phyloP scores from a whole-genome alignment of 53 echinoderm and acorn worm species.

The Actinopyga echinites region DNA sequence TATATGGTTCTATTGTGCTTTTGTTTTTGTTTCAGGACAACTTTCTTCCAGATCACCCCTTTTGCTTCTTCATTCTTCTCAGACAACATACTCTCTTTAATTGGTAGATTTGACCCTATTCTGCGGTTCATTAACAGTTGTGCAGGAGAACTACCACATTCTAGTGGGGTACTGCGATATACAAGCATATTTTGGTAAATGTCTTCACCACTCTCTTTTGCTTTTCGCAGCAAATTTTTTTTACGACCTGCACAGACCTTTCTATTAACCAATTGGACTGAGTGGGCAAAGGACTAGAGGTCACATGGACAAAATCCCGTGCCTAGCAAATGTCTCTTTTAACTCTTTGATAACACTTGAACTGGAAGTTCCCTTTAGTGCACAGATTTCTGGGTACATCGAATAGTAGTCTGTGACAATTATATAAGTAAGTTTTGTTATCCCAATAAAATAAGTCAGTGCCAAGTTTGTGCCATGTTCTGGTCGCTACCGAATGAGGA shows the following conservation, averaged over 20 bases:
- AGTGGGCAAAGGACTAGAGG: slow-evolving; percentile 16
- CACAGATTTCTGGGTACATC: slow-evolving; percentile 9
- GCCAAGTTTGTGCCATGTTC: slow-evolving; percentile 7
- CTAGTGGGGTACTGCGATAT: slow-evolving; percentile 31
- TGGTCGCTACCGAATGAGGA: not conserved
- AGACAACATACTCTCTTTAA: no score
- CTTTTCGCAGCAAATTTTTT: not conserved
- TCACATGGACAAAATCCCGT: slow-evolving; percentile 39
- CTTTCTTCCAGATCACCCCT: no score
- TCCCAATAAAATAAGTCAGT: slow-evolving; percentile 19
- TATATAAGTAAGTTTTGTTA: slow-evolving; percentile 33
- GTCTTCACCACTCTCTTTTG: slow-evolving; percentile 21
- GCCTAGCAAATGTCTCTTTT: slow-evolving; percentile 44
- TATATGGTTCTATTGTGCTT: no score
- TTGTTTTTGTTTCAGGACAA: no score
- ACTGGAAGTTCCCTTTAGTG: slow-evolving; percentile 5
- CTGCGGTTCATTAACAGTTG: no score
- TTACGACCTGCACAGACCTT: slow-evolving; percentile 24
- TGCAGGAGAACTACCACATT: not conserved
- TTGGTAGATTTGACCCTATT: no score
- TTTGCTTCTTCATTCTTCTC: no score
- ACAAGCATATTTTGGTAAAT: slow-evolving; percentile 11
- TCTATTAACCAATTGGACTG: slow-evolving; percentile 29
- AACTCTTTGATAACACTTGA: slow-evolving; percentile 25
- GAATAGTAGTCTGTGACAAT: slow-evolving; percentile 32